Evolutionary conservation across 2,113 vertebrate species (phyloP).

Genomic region (Herpetotheres cachinnans): DNA sequence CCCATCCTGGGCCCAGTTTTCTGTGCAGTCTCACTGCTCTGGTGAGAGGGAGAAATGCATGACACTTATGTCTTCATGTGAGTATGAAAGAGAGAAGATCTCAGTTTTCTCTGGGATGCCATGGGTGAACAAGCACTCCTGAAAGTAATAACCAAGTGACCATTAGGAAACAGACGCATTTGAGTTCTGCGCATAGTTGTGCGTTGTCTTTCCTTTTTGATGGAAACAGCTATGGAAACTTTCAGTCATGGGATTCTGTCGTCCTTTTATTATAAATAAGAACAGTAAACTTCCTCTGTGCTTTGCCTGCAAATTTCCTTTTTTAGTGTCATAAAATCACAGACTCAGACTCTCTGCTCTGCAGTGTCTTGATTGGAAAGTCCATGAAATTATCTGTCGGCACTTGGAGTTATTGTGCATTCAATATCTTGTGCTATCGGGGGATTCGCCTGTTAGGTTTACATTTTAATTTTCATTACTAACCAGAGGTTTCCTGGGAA

Average conservation of each 20-base stretch:
- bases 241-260: background rate
- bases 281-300: background rate
- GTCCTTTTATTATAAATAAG: background rate
- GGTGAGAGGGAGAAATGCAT: background rate
- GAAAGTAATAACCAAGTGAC: no score
- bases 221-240: background rate
- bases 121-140: background rate
- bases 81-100: no score
- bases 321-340: background rate
- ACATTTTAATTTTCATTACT: background rate
- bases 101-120: background rate
- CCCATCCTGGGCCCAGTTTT: fast-evolving
- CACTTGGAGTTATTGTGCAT: background rate
- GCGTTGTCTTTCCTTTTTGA: background rate
- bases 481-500: background rate
- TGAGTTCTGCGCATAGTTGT: background rate
- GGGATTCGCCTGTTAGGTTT: background rate
- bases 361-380: background rate
- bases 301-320: background rate
- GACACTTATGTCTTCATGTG: background rate
- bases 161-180: fast-evolving
- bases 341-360: background rate
- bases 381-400: background rate
- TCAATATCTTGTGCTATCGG: background rate
- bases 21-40: background rate